phyloP scores from a whole-genome alignment of 2,888 invertebrate genomes.

The Brachyopa scutellaris region DNA sequence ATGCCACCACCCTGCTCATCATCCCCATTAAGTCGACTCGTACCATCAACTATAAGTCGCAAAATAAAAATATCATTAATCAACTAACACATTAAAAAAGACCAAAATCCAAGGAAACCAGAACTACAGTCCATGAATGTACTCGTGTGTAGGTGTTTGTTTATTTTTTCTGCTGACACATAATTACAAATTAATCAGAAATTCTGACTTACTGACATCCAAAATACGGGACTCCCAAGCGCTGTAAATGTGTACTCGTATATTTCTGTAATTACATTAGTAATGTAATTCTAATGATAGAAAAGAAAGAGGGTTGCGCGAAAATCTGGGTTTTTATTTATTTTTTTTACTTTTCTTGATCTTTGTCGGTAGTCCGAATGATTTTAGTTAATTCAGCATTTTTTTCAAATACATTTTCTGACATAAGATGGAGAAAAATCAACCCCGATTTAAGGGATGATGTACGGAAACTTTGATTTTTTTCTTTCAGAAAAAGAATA shows the following conservation, averaged over 20 bases:
- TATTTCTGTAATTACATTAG: conserved; percentile 1
- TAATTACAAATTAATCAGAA: conserved; percentile 72
- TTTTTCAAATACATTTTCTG: too few relatives aligned
- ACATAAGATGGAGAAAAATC: neutral
- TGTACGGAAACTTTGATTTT: conserved; percentile 23
- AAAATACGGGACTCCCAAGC: conserved; percentile 33
- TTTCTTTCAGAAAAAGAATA: neutral
- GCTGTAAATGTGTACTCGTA: neutral
- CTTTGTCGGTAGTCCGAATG: conserved; percentile 27
- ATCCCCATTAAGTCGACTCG: conserved; percentile 25
- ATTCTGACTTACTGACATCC: conserved; percentile 47
- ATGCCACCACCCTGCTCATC: conserved; percentile 2
- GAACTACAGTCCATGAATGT: neutral
- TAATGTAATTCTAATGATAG: conserved; percentile 53
- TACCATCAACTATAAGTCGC: conserved; percentile 27
- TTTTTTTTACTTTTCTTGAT: conserved; percentile 13
- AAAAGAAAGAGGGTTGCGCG: conserved; percentile 16
- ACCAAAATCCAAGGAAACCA: conserved; percentile 13
- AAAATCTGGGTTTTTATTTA: too few relatives aligned
- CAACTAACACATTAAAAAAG: conserved; percentile 29
- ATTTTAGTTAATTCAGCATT: conserved; percentile 56
- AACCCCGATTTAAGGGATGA: conserved; percentile 42
- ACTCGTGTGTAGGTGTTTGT: neutral
- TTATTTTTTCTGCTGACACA: conserved; percentile 68
- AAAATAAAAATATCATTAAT: conserved; percentile 58